Conservation (phyloP, 2,888 invertebrate species). For the Creontiades dilutus region DNA sequence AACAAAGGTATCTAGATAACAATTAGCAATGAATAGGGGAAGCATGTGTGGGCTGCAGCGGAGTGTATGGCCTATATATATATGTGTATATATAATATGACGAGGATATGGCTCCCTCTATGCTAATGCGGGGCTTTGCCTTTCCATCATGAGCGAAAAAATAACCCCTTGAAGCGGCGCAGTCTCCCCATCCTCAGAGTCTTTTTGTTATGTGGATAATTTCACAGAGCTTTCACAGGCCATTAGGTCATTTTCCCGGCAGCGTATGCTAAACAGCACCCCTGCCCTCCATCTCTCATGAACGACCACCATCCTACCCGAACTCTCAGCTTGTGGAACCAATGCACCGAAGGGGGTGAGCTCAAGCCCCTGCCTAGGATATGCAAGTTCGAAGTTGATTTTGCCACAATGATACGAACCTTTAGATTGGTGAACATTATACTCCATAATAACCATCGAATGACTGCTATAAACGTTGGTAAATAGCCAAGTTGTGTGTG, state of each 20-base stretch:
- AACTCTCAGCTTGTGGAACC: neutral
- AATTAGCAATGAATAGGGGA: slow-evolving; percentile 67
- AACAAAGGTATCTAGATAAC: slow-evolving; percentile 71
- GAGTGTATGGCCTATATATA: neutral
- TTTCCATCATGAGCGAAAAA: slow-evolving; percentile 1
- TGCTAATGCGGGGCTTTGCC: slow-evolving; percentile 62
- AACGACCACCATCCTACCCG: too few relatives aligned
- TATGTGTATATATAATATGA: neutral
- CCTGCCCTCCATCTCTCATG: neutral
- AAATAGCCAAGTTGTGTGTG: too few relatives aligned
- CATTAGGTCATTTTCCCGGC: slow-evolving; percentile 63
- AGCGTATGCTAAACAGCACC: slow-evolving; percentile 63
- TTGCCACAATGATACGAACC: neutral
- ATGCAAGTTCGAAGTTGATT: neutral
- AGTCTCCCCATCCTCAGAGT: neutral
- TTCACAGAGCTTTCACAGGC: slow-evolving; percentile 69
- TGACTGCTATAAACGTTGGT: too few relatives aligned
- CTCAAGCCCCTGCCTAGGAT: neutral
- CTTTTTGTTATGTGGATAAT: slow-evolving; percentile 66
- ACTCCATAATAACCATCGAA: too few relatives aligned
- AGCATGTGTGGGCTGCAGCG: slow-evolving; percentile 37
- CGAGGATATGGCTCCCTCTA: slow-evolving; percentile 36
- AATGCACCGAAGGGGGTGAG: neutral
- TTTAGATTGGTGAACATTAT: too few relatives aligned
- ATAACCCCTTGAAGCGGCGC: slow-evolving; percentile 55